Evolutionary conservation across 2,797 vertebrate genomes (phyloP).

Genomic region (Hybognathus amarus): DNA sequence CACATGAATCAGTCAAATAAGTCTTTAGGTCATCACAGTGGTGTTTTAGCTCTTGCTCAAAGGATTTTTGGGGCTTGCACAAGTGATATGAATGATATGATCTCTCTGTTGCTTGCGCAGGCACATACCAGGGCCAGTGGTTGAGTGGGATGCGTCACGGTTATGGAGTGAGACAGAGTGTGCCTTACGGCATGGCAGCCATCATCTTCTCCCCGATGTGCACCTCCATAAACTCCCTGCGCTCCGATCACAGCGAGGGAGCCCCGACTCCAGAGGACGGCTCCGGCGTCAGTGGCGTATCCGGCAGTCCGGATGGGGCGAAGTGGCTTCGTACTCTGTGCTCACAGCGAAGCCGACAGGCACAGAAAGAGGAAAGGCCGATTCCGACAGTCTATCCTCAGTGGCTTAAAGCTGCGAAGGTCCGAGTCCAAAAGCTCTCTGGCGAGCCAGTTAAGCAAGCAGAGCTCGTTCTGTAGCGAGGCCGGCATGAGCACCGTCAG

Average conservation of each 20-base stretch:
- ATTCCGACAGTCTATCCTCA: constrained; percentile 95
- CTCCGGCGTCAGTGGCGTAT: constrained; percentile 78
- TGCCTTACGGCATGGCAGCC: constrained; percentile 98
- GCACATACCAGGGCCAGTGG: constrained; percentile 98
- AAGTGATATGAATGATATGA: not conserved
- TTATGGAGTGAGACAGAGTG: constrained; percentile 95
- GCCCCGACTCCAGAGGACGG: constrained; percentile 69
- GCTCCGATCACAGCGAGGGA: constrained; percentile 94
- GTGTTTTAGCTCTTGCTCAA: not conserved
- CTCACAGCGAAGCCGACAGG: constrained; percentile 89
- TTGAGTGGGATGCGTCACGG: constrained; percentile 95
- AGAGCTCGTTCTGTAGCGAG: constrained; percentile 98
- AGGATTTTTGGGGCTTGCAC: not conserved
- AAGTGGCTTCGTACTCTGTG: constrained; percentile 92
- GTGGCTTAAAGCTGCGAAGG: constrained; percentile 93
- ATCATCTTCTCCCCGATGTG: constrained; percentile 97
- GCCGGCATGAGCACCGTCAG: constrained; percentile 97
- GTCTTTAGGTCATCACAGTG: not conserved
- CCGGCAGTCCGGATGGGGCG: constrained; percentile 87
- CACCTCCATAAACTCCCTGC: constrained; percentile 98
- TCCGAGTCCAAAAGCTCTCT: constrained; percentile 97
- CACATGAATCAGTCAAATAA: not conserved
- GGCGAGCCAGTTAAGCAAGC: constrained; percentile 98
- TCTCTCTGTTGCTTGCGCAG: constrained; percentile 70
- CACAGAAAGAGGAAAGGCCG: constrained; percentile 94